Base-by-base conservation (phyloP, 2,888 invertebrate species). In the Drosophila acutilabella region DNA sequence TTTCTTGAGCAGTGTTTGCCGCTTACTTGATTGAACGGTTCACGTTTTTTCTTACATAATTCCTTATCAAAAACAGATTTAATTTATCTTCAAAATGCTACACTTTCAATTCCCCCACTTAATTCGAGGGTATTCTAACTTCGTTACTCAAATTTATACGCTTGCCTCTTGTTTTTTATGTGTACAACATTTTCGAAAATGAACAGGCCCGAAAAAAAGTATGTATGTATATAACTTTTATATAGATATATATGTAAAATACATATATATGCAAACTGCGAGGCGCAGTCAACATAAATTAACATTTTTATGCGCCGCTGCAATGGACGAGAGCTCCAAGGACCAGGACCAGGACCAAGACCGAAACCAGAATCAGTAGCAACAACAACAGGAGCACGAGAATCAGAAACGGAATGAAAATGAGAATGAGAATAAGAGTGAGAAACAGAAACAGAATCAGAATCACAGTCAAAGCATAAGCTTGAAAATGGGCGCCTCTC, bases 261-360 rank as follows among this genome's bases (percentile, higher is more conserved):
- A 48, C 23, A 30, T 64, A 51, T 77, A 48, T 67, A 88, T 88
- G 81, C 83, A 82, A 88, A 80, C 71, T 68, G 70, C 64, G 73
- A 84, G 82, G 85, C 88, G 76, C 85, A 76, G 71, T 44, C 71
- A 64, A 86, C 83, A 88, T 84, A 88, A 84, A 84, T 84, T 84
- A 88, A 88, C 83, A 88, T 84, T 84, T 84, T 84, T 86, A 84
- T 84, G 78, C 87, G 87, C 80, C 78, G 86, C 71, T 86, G 89
- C 83, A 84, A 78, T 83, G 89, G 73, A 66, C 87, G 67, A 68
- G 64, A 66, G 52, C 52, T 45, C 13, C 52, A 50, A 59, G 52
- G 48, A 53, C 45, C 71, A 45, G 41, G 33, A 41, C 54, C 26
- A 23, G 57, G 8, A 56, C 33, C 11, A 36, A 8, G 13, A 13